Evolutionary conservation across 2,888 invertebrate species (phyloP).

Genomic region (Diogma glabrata): DNA sequence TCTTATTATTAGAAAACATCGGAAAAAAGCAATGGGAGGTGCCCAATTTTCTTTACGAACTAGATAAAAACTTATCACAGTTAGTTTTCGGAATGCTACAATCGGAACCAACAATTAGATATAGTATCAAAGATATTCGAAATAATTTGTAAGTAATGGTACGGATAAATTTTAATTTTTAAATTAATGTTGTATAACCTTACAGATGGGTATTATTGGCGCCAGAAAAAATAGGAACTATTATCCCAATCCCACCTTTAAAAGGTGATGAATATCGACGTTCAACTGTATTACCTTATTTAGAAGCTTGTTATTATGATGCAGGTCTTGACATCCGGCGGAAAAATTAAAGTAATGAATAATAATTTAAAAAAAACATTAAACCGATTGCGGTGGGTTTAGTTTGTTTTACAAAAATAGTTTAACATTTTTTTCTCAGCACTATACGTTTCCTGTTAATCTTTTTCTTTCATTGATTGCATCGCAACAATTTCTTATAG

Average conservation of each 20-base stretch:
- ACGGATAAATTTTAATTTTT: no score
- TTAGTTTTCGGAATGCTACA: slow-evolving; percentile 76
- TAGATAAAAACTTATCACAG: slow-evolving; percentile 61
- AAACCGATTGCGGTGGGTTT: slow-evolving; percentile 71
- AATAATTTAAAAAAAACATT: slow-evolving; percentile 55
- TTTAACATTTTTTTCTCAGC: no score
- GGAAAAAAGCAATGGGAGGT: slow-evolving; percentile 79
- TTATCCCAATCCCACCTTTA: slow-evolving; percentile 65
- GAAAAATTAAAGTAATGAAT: no score
- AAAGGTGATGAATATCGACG: slow-evolving; percentile 67
- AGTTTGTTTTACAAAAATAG: no score
- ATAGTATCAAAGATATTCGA: slow-evolving; percentile 69
- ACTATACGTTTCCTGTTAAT: no score
- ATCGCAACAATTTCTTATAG: no score
- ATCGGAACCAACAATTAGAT: slow-evolving; percentile 65
- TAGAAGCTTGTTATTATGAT: slow-evolving; percentile 75
- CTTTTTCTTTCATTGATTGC: no score
- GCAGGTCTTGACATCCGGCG: slow-evolving; percentile 46
- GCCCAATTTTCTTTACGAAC: slow-evolving; percentile 49
- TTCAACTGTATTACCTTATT: slow-evolving; percentile 85
- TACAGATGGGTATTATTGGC: slow-evolving; percentile 34
- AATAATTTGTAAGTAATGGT: slow-evolving; percentile 55
- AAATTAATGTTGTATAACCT: not conserved
- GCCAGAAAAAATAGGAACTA: slow-evolving; percentile 32
- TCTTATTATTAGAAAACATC: slow-evolving; percentile 89